These are phyloP conservation scores for Cyprinodon tularosa DNA, from an alignment of 2,113 vertebrate species.

Conservation along the genomic window DNA sequence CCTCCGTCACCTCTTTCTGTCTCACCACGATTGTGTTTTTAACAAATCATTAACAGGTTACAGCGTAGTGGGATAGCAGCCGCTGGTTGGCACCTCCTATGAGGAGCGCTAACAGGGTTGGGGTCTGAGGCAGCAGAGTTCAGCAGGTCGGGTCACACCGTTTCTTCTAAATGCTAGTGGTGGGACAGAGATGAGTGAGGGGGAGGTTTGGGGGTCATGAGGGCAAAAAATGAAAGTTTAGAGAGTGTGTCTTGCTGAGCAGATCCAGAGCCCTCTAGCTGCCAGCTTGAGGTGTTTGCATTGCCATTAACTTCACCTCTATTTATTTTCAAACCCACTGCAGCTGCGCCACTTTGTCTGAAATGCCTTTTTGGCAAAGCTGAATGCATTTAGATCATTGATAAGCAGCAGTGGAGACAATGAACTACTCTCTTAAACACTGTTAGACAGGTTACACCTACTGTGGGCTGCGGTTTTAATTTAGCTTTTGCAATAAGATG, in stretches of 20 bases:
- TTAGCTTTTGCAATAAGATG: conserved; percentile 25
- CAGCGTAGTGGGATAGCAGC: conserved; percentile 39
- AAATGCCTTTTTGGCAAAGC: conserved; percentile 42
- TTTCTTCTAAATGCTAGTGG: conserved; percentile 51
- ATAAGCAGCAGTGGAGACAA: conserved; percentile 36
- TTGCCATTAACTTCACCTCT: conserved; percentile 70
- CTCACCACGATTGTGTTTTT: conserved; percentile 63
- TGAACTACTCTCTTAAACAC: conserved; percentile 30
- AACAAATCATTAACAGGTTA: conserved; percentile 76
- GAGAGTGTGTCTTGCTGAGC: conserved; percentile 71
- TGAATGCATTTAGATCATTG: conserved; percentile 40
- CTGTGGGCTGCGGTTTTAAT: conserved; percentile 15
- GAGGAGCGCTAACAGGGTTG: conserved; percentile 72
- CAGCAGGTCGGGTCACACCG: conserved; percentile 66
- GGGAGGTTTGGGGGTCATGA: conserved; percentile 63
- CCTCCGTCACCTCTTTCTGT: conserved; percentile 9
- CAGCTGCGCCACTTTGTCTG: conserved; percentile 55
- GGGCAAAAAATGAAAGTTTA: conserved; percentile 71
- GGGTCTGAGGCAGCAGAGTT: conserved; percentile 62
- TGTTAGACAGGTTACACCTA: conserved; percentile 13
- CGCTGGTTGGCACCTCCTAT: conserved; percentile 53
- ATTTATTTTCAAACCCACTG: conserved; percentile 75
- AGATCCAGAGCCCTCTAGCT: conserved; percentile 72
- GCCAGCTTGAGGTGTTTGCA: conserved; percentile 73
- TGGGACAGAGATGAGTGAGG: conserved; percentile 37